Evolutionary conservation across 2,888 invertebrate genomes (phyloP).

Genomic region (Entomobrya proxima): DNA sequence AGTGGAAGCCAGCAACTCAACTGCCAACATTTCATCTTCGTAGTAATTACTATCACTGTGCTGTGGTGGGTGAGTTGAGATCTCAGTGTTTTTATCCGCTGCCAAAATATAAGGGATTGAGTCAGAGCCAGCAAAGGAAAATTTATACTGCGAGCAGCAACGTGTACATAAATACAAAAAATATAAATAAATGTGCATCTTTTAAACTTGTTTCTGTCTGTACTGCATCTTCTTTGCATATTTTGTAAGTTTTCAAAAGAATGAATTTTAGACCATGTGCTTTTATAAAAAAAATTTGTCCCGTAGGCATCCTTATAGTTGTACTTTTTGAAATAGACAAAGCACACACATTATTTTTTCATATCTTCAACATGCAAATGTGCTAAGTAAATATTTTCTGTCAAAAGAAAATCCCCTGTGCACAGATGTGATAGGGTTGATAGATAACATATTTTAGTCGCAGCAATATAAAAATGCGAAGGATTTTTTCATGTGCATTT

Average conservation of each 20-base stretch:
- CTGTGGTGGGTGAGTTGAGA: neutral
- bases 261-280: neutral
- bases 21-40: slow-evolving; percentile 20
- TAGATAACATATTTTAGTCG: too few relatives aligned
- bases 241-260: neutral
- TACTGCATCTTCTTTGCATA: neutral
- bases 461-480: too few relatives aligned
- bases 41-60: neutral
- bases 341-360: neutral
- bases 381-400: too few relatives aligned
- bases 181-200: too few relatives aligned
- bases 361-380: too few relatives aligned
- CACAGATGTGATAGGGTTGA: too few relatives aligned
- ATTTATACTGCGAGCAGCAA: neutral
- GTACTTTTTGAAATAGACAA: neutral
- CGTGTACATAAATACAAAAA: neutral
- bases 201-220: neutral
- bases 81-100: slow-evolving; percentile 6
- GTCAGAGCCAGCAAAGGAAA: slow-evolving; percentile 4
- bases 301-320: neutral
- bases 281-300: neutral
- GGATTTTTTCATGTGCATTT: too few relatives aligned
- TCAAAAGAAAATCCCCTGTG: too few relatives aligned
- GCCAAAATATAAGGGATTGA: slow-evolving; percentile 26
- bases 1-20: slow-evolving; percentile 15